Base-by-base conservation (phyloP, 1,140 invertebrate genomes). In the Dreissena polymorpha region DNA sequence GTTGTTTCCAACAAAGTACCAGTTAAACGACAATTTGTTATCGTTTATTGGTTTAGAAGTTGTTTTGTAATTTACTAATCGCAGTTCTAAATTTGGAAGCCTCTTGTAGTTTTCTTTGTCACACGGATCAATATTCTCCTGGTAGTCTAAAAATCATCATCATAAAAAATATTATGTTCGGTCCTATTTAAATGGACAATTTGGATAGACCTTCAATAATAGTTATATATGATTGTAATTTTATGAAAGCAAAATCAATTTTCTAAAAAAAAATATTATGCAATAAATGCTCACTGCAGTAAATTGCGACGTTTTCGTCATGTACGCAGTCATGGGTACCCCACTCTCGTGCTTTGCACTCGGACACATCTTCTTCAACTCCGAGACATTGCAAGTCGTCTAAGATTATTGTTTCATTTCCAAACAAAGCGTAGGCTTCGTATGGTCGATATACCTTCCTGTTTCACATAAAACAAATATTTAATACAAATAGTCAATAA, bases 351-450 rank as follows among this genome's bases (percentile, higher is more conserved):
- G 67, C 21, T 8, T 23, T 18, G 25, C 67, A 68, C 25, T 68
- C 67, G 29, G 67, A 68, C 25, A 68, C 67, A 68, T 68, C 67
- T 18, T 68, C 25, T 39, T 68, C 67, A 23, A 27, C 16, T 16
- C 67, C 67, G 25, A 39, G 18, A 27, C 67, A 68, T 23, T 23
- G 18, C 25, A 68, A 18, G 18, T 68, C 67, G 18, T 68, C 67
- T 5, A 68, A 6, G 1, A 68, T n/a, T 3, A 68, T 94, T 14
- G 78, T 84, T 14, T 86, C 87, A 13, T 39, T 23, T 8, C 67
- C 25, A 60, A 60, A 60, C 39, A 39, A 5, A 39, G 2, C 39
- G 39, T 39, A 39, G 2, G 39, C 8, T 39, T 39, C 8, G 8
- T 39, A 39, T 39, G 39, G 39, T 39, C 39, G 39, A 39, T 39